Percentiles rank a stretch among this genome's conserved stretches.
Conservation (phyloP, 2,797 vertebrate genomes). For the Arctocebus calabarensis region DNA sequence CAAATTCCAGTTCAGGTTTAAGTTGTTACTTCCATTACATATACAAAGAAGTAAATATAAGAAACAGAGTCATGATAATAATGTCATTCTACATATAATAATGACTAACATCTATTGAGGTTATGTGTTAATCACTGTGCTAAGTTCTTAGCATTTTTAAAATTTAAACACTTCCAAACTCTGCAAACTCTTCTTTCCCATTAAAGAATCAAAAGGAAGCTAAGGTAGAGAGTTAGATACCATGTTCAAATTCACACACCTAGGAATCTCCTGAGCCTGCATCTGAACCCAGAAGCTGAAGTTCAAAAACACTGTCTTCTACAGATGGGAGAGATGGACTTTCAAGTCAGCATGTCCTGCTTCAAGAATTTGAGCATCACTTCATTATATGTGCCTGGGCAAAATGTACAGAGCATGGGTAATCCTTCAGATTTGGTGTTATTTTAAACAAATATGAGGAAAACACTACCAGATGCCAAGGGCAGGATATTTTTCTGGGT, state of each 20-base stretch:
- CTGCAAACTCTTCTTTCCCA: background rate
- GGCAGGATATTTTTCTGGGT: background rate
- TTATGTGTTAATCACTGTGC: background rate
- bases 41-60: background rate
- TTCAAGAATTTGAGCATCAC: background rate
- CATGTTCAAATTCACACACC: background rate
- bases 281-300: background rate
- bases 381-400: background rate
- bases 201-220: background rate
- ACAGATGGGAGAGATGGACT: background rate
- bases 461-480: background rate
- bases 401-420: background rate
- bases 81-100: background rate
- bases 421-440: background rate
- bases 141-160: background rate
- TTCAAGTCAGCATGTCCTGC: background rate
- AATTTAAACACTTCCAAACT: background rate
- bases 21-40: background rate
- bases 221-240: background rate
- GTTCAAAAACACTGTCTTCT: background rate
- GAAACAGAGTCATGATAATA: background rate
- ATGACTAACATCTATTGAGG: background rate
- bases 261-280: background rate
- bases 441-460: background rate
- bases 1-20: constrained; percentile 9